phyloP scores from a whole-genome alignment of 2,888 invertebrate genomes.

The Diaphora mendica region DNA sequence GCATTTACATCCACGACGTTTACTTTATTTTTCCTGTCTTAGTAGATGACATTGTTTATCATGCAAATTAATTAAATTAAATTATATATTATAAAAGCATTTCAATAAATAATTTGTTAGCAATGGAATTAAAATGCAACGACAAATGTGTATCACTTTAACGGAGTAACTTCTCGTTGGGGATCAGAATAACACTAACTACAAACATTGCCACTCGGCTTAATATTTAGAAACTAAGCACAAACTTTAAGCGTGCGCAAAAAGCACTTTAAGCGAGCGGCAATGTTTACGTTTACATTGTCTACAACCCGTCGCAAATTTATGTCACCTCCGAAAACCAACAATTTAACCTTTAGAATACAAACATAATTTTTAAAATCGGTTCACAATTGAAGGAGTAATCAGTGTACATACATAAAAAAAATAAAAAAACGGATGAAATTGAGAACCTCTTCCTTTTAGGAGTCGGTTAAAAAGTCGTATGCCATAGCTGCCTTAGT shows the following conservation, averaged over 20 bases:
- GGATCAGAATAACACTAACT: neutral
- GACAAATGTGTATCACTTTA: neutral
- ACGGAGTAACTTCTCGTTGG: neutral
- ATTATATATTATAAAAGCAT: neutral
- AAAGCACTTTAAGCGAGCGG: slow-evolving; percentile 2
- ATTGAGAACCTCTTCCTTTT: no score
- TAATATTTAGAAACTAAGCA: neutral
- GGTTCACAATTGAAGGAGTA: no score
- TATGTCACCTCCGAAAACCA: neutral
- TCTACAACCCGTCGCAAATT: slow-evolving; percentile 7
- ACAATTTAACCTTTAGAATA: no score
- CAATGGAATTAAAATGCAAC: neutral
- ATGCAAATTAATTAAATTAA: neutral
- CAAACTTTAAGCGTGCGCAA: neutral
- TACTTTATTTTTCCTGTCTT: neutral
- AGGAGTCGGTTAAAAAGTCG: no score
- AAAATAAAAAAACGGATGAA: no score
- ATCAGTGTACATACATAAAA: no score
- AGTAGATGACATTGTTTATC: neutral
- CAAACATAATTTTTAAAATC: no score
- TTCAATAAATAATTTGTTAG: neutral
- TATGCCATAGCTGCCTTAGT: no score
- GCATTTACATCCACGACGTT: neutral
- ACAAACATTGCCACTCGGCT: neutral
- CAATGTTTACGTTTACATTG: neutral